Evolutionary conservation across 2,797 vertebrate genomes (phyloP).

Genomic region (Centropyge bicolor): DNA sequence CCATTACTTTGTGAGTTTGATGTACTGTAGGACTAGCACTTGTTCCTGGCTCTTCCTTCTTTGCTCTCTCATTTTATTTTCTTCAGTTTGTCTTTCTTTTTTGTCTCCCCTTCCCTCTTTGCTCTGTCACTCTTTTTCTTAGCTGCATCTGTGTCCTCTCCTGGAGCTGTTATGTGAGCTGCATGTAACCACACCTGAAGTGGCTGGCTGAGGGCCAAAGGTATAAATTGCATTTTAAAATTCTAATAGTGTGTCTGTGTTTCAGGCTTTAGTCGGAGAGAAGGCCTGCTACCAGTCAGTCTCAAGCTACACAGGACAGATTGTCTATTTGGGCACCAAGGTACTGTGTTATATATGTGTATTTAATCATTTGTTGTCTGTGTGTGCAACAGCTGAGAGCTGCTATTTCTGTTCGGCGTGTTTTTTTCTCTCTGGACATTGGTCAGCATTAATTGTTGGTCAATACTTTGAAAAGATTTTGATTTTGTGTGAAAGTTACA

Average conservation of each 20-base stretch:
- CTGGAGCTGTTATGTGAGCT: too few species aligned
- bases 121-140: too few species aligned
- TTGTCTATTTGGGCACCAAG: constrained; percentile 97
- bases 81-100: too few species aligned
- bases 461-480: neutral
- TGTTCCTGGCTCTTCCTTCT: too few species aligned
- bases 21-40: too few species aligned
- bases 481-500: too few species aligned
- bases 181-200: too few species aligned
- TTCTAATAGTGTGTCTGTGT: constrained; percentile 37
- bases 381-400: neutral
- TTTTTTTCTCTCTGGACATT: neutral
- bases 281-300: constrained; percentile 98
- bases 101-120: too few species aligned
- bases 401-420: neutral
- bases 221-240: neutral
- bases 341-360: constrained; percentile 76
- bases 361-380: neutral
- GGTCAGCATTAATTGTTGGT: neutral
- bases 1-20: too few species aligned
- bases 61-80: too few species aligned
- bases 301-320: constrained; percentile 92
- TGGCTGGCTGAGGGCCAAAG: too few species aligned
- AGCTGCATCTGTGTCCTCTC: too few species aligned
- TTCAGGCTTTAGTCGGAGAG: constrained; percentile 95